Evolutionary conservation across 2,797 vertebrate genomes (phyloP).

Genomic region (Ambastaia sidthimunki): DNA sequence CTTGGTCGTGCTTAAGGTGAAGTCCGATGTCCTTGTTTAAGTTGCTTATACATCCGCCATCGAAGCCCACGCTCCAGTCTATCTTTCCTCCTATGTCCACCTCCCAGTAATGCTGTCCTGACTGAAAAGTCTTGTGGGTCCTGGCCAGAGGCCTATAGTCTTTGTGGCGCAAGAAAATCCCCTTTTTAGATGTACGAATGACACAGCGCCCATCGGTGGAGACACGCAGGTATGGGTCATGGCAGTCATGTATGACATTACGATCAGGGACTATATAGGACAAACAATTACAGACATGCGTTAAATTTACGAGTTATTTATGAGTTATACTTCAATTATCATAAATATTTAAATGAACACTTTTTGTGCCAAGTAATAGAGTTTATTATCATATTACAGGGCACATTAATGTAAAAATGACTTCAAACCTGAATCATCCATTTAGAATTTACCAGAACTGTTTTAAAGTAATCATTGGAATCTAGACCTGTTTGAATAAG

Average conservation of each 20-base stretch:
- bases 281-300: not conserved
- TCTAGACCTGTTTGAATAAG: too few relatives aligned
- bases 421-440: too few relatives aligned
- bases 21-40: constrained; percentile 55
- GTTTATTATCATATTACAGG: too few relatives aligned
- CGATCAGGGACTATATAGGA: constrained; percentile 54
- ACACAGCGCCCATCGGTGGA: constrained; percentile 51
- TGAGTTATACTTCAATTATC: too few relatives aligned
- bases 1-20: constrained; percentile 52
- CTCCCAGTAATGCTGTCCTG: constrained; percentile 63
- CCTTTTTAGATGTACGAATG: constrained; percentile 50
- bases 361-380: too few relatives aligned
- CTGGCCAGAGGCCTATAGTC: constrained; percentile 56
- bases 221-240: constrained; percentile 55
- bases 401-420: too few relatives aligned
- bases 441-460: too few relatives aligned
- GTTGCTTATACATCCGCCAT: constrained; percentile 50
- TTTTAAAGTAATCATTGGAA: too few relatives aligned
- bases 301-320: not conserved
- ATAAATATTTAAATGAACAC: too few relatives aligned
- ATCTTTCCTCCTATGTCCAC: constrained; percentile 58
- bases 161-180: constrained; percentile 36
- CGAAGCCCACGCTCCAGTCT: constrained; percentile 59
- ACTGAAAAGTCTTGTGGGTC: constrained; percentile 50
- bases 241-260: constrained; percentile 53